A percentile compares a stretch with the other conserved stretches of the same genome.
Evolutionary conservation across 1,140 invertebrate species (phyloP).

Genomic region (Atta cephalotes): DNA sequence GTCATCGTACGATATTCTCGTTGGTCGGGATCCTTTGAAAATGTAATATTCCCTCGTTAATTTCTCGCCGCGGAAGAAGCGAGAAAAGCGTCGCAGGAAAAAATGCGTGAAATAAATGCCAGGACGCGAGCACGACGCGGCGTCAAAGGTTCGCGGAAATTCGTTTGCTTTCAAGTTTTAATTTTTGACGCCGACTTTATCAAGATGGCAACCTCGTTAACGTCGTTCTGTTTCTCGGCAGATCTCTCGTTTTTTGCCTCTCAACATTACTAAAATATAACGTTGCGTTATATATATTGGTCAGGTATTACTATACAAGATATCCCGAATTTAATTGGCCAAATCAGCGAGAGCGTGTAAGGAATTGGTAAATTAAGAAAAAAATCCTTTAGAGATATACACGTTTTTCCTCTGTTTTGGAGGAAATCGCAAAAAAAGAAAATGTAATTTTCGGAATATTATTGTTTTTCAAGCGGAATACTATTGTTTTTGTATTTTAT

Average conservation of each 20-base stretch:
- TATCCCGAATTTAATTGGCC: no score
- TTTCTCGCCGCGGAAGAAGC: slow-evolving; percentile 63
- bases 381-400: no score
- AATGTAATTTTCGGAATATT: no score
- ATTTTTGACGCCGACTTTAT: slow-evolving; percentile 65
- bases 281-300: not conserved
- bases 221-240: slow-evolving; percentile 62
- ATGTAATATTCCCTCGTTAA: slow-evolving; percentile 72
- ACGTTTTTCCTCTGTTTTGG: no score
- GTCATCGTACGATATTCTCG: slow-evolving; percentile 19
- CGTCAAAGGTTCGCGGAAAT: slow-evolving; percentile 61
- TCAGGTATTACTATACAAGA: not conserved
- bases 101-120: slow-evolving; percentile 68
- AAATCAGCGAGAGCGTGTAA: no score
- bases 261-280: slow-evolving; percentile 12
- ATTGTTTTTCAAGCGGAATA: no score
- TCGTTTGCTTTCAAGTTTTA: slow-evolving; percentile 66
- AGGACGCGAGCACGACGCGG: slow-evolving; percentile 48
- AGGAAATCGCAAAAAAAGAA: no score
- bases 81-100: slow-evolving; percentile 68
- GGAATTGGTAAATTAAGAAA: no score
- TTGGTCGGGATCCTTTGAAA: slow-evolving; percentile 69
- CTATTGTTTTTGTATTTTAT: no score
- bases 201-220: slow-evolving; percentile 66
- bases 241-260: slow-evolving; percentile 6